Conservation (phyloP, 2,888 invertebrate species). For the Trissoscelio sp. region DNA sequence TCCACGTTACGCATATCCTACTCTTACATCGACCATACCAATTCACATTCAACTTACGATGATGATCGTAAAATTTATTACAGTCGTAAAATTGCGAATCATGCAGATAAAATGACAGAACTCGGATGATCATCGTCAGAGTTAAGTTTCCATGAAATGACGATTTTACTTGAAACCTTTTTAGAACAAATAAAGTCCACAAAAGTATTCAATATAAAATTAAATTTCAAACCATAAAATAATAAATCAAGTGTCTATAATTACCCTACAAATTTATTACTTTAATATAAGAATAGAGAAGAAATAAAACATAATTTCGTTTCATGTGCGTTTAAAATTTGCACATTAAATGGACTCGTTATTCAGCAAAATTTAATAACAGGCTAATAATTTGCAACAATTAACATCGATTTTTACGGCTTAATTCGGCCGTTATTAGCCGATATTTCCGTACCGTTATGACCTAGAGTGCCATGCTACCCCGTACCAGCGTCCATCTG, state of each 20-base stretch:
- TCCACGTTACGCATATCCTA: constrained; percentile 34
- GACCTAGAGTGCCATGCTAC: constrained; percentile 16
- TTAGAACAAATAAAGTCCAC: too few relatives aligned
- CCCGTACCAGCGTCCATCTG: constrained; percentile 44
- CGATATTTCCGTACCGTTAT: constrained; percentile 19
- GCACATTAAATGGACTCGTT: constrained; percentile 1
- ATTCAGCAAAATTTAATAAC: constrained; percentile 16
- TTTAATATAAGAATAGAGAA: too few relatives aligned
- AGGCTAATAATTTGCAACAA: constrained; percentile 21
- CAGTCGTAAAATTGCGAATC: constrained; percentile 5
- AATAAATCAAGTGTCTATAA: too few relatives aligned
- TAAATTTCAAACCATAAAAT: too few relatives aligned
- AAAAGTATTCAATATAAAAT: too few relatives aligned
- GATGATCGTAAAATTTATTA: constrained; percentile 27
- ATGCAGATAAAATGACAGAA: not conserved
- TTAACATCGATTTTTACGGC: constrained; percentile 33
- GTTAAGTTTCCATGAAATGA: not conserved
- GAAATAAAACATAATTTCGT: too few relatives aligned
- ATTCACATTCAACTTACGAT: constrained; percentile 1
- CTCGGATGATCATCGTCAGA: not conserved
- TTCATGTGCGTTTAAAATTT: too few relatives aligned
- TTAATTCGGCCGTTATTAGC: constrained; percentile 32
- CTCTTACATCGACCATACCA: constrained; percentile 3
- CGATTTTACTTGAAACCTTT: too few relatives aligned
- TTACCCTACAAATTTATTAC: too few relatives aligned